These are phyloP conservation scores for Papilio xuthus DNA, from an alignment of 1,140 invertebrate genomes.

Conservation along the genomic window DNA sequence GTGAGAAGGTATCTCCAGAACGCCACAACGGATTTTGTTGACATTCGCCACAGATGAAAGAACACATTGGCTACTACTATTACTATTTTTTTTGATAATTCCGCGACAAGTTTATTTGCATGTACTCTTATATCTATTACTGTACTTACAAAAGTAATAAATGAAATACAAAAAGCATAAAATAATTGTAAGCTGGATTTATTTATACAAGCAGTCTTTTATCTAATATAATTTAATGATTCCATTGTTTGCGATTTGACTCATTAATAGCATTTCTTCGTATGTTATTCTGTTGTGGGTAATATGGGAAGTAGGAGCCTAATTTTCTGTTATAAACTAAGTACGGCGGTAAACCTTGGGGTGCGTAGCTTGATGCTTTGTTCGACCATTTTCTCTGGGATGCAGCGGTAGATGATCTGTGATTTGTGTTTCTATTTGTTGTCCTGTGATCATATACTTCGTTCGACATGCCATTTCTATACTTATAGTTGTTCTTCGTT, in stretches of 20 bases:
- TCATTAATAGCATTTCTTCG: constrained; percentile 51
- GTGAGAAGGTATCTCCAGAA: no score
- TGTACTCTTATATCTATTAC: no score
- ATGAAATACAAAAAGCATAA: no score
- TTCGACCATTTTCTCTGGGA: constrained; percentile 57
- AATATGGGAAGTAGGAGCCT: constrained; percentile 71
- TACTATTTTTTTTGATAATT: no score
- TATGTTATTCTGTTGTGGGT: constrained; percentile 56
- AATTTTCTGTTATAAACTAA: constrained; percentile 68
- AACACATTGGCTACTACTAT: no score
- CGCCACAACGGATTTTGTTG: no score
- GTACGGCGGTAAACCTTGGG: constrained; percentile 62
- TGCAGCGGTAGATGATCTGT: constrained; percentile 46
- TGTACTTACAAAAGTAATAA: no score
- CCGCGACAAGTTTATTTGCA: no score
- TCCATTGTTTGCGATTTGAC: constrained; percentile 38
- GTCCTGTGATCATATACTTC: constrained; percentile 24
- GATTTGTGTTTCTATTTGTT: constrained; percentile 35
- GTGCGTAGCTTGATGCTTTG: constrained; percentile 40
- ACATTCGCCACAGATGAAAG: no score
- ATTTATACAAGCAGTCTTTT: constrained; percentile 26
- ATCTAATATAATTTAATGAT: constrained; percentile 34
- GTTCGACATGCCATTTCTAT: constrained; percentile 31
- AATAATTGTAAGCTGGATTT: not conserved
- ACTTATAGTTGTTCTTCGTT: constrained; percentile 33